phyloP scores from a whole-genome alignment of 1,140 invertebrate species.

The Philotrypesis tridentata region DNA sequence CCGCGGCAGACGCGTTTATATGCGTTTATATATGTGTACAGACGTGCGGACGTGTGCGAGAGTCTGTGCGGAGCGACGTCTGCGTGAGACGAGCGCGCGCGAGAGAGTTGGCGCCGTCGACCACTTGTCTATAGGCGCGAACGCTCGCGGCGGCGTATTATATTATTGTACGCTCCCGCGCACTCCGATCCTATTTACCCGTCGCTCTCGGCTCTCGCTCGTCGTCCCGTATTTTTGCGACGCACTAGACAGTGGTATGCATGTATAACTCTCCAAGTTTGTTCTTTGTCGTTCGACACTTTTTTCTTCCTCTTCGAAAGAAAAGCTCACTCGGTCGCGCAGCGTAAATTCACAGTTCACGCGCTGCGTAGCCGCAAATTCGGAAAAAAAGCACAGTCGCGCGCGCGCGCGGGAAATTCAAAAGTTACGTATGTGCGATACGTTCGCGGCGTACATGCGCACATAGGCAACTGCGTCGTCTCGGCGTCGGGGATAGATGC shows the following conservation, averaged over 20 bases:
- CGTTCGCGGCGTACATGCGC: too few species aligned
- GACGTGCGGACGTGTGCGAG: not conserved
- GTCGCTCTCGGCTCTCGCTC: too few species aligned
- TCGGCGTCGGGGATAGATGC: slow-evolving; percentile 42
- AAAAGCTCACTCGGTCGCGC: too few species aligned
- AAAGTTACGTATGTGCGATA: not conserved
- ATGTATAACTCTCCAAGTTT: not conserved
- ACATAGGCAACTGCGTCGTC: too few species aligned
- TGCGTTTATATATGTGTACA: not conserved
- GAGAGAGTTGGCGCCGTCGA: slow-evolving; percentile 1
- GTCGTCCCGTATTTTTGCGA: not conserved
- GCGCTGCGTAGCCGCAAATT: too few species aligned
- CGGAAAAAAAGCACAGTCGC: not conserved
- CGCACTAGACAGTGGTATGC: too few species aligned
- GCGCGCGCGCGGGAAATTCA: slow-evolving; percentile 47
- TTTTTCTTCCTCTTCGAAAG: too few species aligned
- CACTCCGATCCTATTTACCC: not conserved
- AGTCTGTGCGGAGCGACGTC: too few species aligned
- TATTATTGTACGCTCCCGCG: not conserved
- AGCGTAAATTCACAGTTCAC: too few species aligned
- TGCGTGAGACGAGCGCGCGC: not conserved
- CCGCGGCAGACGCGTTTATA: not conserved
- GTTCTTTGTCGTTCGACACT: too few species aligned
- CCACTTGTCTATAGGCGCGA: too few species aligned
- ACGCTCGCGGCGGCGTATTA: not conserved